Conservation (phyloP, 2,797 vertebrate genomes). For the Ibycter americanus region DNA sequence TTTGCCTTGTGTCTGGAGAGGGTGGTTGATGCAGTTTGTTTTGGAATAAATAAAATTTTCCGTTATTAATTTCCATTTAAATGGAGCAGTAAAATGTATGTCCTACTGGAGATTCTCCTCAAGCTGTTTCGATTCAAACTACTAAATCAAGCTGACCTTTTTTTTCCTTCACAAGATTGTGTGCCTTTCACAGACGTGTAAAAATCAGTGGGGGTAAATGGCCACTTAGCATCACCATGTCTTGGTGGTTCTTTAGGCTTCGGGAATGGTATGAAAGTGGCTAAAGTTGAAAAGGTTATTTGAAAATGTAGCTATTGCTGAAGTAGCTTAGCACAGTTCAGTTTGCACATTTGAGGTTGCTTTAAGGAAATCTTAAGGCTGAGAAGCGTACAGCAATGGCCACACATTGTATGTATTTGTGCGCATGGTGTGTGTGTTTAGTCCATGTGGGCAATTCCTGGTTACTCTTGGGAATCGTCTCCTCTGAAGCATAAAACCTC, state of each 20-base stretch:
- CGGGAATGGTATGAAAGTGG: not conserved
- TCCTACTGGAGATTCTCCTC: not conserved
- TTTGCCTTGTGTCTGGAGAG: not conserved
- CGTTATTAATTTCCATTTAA: not conserved
- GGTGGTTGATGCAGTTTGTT: not conserved
- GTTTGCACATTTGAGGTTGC: not conserved
- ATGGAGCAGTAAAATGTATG: not conserved
- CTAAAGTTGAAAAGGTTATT: not conserved
- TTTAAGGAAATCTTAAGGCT: not conserved
- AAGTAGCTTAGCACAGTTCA: not conserved
- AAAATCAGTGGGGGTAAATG: not conserved
- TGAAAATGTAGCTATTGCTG: not conserved
- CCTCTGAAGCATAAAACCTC: not conserved
- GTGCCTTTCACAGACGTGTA: not conserved
- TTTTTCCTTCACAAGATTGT: not conserved
- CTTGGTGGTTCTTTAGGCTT: not conserved
- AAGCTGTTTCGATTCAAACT: not conserved
- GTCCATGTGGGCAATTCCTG: not conserved
- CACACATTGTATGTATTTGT: not conserved
- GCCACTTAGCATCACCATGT: not conserved
- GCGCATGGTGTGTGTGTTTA: not conserved
- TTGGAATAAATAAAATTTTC: not conserved
- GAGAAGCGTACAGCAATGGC: not conserved
- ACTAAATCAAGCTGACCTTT: not conserved
- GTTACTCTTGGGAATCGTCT: not conserved